A percentile compares a stretch with the other conserved stretches of the same genome.
Conservation (phyloP, 2,113 vertebrate genomes). For the Illadopsis cleaveri region DNA sequence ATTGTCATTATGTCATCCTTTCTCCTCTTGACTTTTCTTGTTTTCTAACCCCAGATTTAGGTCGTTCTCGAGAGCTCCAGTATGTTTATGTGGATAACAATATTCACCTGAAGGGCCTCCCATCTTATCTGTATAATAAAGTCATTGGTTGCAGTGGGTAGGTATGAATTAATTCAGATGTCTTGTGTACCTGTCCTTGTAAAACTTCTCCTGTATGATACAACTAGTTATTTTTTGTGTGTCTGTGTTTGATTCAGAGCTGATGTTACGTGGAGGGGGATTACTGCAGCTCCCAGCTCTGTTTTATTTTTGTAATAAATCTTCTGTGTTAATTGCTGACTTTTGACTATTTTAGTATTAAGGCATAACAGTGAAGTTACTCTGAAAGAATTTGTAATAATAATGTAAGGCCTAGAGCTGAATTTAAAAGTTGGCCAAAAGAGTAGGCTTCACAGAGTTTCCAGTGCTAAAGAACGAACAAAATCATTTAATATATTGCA, state of each 20-base stretch:
- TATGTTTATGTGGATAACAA: conserved; percentile 95
- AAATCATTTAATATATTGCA: neutral
- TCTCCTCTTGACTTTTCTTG: neutral
- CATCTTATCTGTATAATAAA: conserved; percentile 91
- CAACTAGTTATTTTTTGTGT: neutral
- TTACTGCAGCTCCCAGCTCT: neutral
- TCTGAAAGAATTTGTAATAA: neutral
- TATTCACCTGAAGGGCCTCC: conserved; percentile 83
- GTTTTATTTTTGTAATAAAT: neutral
- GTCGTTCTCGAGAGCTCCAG: conserved; percentile 90
- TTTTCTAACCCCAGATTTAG: conserved; percentile 85
- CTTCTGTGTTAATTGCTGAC: conserved; percentile 1
- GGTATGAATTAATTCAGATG: conserved; percentile 43
- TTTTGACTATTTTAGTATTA: neutral
- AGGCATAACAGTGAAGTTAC: neutral
- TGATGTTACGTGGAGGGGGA: neutral
- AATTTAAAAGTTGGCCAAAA: neutral
- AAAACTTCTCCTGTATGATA: neutral
- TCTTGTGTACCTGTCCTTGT: neutral
- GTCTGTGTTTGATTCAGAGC: neutral
- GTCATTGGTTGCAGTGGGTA: conserved; percentile 95
- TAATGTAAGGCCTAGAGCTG: neutral
- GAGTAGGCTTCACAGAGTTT: neutral
- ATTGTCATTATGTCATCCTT: neutral
- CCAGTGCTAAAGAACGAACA: neutral